Base-by-base conservation (phyloP, 2,888 invertebrate genomes). In the Eudasyphora cyanicolor region DNA sequence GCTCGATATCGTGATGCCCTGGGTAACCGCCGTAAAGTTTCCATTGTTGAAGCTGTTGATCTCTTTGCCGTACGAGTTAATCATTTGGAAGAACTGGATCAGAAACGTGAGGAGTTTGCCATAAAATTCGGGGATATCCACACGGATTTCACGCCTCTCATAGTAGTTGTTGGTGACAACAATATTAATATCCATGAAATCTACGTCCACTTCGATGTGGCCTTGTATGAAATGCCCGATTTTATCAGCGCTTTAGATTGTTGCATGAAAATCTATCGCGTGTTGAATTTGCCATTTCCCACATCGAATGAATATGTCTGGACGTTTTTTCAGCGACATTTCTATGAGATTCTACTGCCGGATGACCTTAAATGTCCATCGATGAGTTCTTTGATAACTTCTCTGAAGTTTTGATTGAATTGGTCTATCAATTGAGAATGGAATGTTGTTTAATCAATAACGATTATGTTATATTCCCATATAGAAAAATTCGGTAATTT, bases 291-390 rank as follows among this genome's bases (percentile, higher is more conserved):
- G 14, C 79, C 85, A 17, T 86, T 83, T 82, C 86, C 86, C 1
- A 71, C 80, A 1, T 85, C 84, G 2, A 86, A 80, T 42, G 84
- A 82, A 70, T 85, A 84, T 81, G 69, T 73, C 0, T 86, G 86
- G 86, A 86, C 86, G 27, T 86, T 86, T 62, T 79, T 86, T 17
- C 86, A 86, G 51, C 79, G 83, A 35, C 85, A 85, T 74, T 86
- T 86, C 19, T 86, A 86, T 71, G 85, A 86, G 38, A 86, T 86
- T 27, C 14, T 67, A 8, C 49, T 82, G 69, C 64, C 80, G 21
- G 79, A 80, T 35, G 85, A 85, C 45, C 64, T 78, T 14, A 85
- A 84, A 54, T 82, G 84, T 79, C 85, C 85, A 12, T 75, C 84
- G 67, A 79, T 85, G 84, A 84, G 79, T 74, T 85, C 84, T 27